These are phyloP conservation scores for Passer montanus DNA, from an alignment of 2,113 vertebrate genomes.

Conservation along the genomic window DNA sequence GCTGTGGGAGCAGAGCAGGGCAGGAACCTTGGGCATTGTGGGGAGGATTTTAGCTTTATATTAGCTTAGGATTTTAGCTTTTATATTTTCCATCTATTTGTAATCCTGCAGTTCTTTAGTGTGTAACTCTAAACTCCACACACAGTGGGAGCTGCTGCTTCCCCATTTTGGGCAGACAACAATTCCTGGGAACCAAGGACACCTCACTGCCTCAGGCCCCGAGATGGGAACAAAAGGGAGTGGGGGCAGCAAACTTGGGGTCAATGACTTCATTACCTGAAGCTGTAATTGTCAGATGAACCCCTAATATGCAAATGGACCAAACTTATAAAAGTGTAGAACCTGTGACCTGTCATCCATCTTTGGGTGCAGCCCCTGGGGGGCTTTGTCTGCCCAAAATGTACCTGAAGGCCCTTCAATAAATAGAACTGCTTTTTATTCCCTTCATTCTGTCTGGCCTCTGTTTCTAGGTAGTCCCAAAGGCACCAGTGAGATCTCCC, in stretches of 20 bases:
- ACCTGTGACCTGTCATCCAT: rapidly evolving
- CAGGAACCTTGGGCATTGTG: not conserved
- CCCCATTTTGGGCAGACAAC: rapidly evolving
- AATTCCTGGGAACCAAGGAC: not conserved
- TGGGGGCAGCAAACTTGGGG: not conserved
- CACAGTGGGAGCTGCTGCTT: rapidly evolving
- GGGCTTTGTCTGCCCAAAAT: not conserved
- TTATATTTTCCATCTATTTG: rapidly evolving
- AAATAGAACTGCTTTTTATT: not conserved
- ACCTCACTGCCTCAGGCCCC: not conserved
- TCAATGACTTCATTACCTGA: not conserved
- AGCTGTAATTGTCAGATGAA: no score
- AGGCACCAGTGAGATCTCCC: not conserved
- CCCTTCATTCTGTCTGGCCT: not conserved
- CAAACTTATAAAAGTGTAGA: not conserved
- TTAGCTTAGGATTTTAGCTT: not conserved
- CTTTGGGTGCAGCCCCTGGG: not conserved
- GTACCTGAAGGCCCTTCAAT: not conserved
- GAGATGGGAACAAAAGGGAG: not conserved
- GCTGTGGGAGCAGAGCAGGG: not conserved
- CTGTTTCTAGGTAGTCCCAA: no score
- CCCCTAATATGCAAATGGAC: not conserved
- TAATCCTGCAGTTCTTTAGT: not conserved
- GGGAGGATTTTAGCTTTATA: rapidly evolving
- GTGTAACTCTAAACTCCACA: rapidly evolving